Percentiles rank a stretch among this genome's conserved stretches.
phyloP scores from a whole-genome alignment of 2,888 invertebrate genomes.

The Eupithecia centaureata region DNA sequence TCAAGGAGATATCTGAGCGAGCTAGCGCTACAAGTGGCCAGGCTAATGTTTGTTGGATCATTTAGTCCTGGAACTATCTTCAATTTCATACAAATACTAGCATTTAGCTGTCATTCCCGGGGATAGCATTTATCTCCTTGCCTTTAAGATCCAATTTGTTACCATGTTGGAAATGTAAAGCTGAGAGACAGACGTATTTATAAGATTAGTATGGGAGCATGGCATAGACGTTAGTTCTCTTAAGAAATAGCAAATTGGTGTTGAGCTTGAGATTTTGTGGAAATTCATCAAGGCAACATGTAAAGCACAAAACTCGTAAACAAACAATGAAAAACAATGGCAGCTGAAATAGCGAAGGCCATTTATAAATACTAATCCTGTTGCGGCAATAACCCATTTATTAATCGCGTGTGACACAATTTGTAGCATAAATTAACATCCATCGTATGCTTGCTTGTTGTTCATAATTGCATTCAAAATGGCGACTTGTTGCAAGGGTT shows the following conservation, averaged over 20 bases:
- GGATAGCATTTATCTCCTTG: background rate
- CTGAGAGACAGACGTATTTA: background rate
- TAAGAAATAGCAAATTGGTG: background rate
- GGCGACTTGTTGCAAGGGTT: background rate
- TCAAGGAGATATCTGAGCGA: slow-evolving; percentile 1
- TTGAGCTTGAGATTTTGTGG: background rate
- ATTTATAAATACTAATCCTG: slow-evolving; percentile 22
- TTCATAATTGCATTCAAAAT: background rate
- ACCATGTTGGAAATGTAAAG: background rate
- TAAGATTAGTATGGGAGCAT: too few relatives aligned
- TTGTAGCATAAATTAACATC: slow-evolving; percentile 12
- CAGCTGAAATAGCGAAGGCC: slow-evolving; percentile 23
- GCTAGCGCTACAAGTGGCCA: background rate
- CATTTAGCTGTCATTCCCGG: background rate
- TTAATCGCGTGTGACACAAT: slow-evolving; percentile 29
- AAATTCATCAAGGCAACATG: background rate
- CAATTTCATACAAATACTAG: background rate
- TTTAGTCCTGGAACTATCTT: background rate
- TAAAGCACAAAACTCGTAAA: background rate
- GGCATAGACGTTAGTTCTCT: background rate
- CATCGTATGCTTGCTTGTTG: background rate
- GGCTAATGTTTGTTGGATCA: background rate
- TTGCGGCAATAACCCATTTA: slow-evolving; percentile 31
- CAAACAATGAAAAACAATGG: slow-evolving; percentile 17
- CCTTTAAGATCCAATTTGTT: background rate